Base-by-base conservation (phyloP, 92 coral and sea anemone genomes). In the Porites lobata region DNA sequence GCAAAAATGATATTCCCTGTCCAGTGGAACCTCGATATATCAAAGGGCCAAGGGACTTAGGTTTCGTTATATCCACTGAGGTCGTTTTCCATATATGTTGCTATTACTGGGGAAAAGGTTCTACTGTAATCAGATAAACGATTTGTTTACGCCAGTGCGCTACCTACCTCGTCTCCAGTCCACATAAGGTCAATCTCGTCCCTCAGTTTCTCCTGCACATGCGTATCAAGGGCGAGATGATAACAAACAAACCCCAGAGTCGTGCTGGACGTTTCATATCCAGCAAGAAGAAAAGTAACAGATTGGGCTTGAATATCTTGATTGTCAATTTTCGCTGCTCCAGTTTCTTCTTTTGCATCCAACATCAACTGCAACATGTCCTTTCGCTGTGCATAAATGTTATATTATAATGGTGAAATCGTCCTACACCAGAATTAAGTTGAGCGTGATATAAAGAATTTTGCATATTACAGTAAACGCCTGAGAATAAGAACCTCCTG, bases 181-280 rank as follows among this genome's bases (percentile, higher is more conserved):
- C 87, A 83, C 87, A 83, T 22, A 7, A 69, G 64, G 71, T 83
- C 87, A 74, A 72, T 83, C 72, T 83, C 87, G 50, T 72, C 87
- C 7, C 72, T 72, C 72, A 83, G 79, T 72, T 83, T 83, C 57
- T 72, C 80, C 77, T 83, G 87, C 50, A 72, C 80, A 73, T 72
- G 61, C 69, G 63, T 72, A 2, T 83, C 75, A 43, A 50, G 64
- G 79, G 87, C 87, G 24, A 83, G 80, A 62, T 74, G 78, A 70
- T 83, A 74, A 72, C 87, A 83, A 83, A 74, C 38, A 70, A 70
- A 83, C 22, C 32, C 69, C 71, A 83, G 47, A 24, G 72, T 43
- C 50, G 79, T 83, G 24, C 87, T 83, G 71, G 87, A 83, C 22
- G 87, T 83, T 74, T 83, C 87, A 72, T 83, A 83, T 20, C 87